Evolutionary conservation across 2,113 vertebrate genomes (phyloP), one percentile per base, ranked within the genome.

Genomic region (Hiodon tergisus): DNA sequence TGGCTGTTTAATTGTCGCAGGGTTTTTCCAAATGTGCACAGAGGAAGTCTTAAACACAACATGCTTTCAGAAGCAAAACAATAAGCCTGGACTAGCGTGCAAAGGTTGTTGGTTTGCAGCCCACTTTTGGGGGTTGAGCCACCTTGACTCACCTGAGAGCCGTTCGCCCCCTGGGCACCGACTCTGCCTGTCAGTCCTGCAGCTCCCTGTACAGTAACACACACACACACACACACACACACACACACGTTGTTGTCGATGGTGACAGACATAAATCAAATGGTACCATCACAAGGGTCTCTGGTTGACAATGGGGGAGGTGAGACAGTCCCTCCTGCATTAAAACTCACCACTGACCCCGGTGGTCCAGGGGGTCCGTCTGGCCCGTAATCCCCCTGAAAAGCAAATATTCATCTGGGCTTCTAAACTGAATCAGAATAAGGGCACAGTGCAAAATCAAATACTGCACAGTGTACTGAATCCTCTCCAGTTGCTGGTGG

Each of bases 371-470:
- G 84, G 3, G 77, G n/a, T 2, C 94, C 94, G 10, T 82, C 83
- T 3, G 86, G 80, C 46, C 94, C 95, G 14, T 65, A 81, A 67
- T 94, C 93, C 46, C 95, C 95, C 95, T 95, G 79, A 7, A 82
- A 74, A 80, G 16, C 57, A 66, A 72, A 31, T 31, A 72, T 9
- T 7, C 4, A 11, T n/a, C 52, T 58, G 31, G 13, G 4, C 69
- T 71, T 53, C 7, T 46, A 14, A 31, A n/a, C 52, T 17, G 46
- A 2, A n/a, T 59, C 55, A 48, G 17, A 17, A 67, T 5, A 67
- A 2, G 3, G 6, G 17, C 48, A 2, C 7, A 8, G 17, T 66
- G 8, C 31, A 8, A 48, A 67, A 2, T 4, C 2, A 67, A 1
- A 6, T 13, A 7, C 61, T 4, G 17, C 17, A 66, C 31, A 76